Conservation (phyloP, 2,113 vertebrate genomes). For the Sceloporus undulatus region DNA sequence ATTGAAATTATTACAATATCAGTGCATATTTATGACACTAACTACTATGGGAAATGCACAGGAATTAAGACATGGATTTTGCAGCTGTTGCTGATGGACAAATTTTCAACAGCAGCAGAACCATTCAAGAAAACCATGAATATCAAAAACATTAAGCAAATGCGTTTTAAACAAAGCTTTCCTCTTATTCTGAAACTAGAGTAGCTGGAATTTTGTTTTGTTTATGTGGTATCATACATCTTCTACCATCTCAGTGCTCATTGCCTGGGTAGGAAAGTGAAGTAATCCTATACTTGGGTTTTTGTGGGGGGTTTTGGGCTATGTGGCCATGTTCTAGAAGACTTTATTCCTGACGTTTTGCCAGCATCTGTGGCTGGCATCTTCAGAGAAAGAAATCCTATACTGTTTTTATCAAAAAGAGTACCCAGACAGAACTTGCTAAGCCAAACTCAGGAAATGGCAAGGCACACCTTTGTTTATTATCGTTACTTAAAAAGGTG, state of each 20-base stretch:
- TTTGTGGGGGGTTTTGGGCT: too few relatives aligned
- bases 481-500: background rate
- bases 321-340: too few relatives aligned
- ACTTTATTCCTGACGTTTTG: too few relatives aligned
- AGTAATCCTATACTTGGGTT: background rate
- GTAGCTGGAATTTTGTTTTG: too few relatives aligned
- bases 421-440: background rate
- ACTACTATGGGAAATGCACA: conserved; percentile 4
- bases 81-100: conserved; percentile 23
- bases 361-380: too few relatives aligned
- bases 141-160: background rate
- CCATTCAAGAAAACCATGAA: conserved; percentile 10
- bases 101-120: conserved; percentile 23
- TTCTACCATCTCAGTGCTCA: background rate
- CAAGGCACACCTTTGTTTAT: background rate
- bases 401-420: background rate
- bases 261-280: background rate
- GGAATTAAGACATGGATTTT: conserved; percentile 16
- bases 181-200: background rate
- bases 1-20: conserved; percentile 27
- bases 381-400: background rate
- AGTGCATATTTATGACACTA: background rate
- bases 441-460: background rate
- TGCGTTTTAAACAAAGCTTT: background rate
- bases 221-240: too few relatives aligned